Evolutionary conservation across 2,797 vertebrate genomes (phyloP).

Genomic region (Meda fulgida): DNA sequence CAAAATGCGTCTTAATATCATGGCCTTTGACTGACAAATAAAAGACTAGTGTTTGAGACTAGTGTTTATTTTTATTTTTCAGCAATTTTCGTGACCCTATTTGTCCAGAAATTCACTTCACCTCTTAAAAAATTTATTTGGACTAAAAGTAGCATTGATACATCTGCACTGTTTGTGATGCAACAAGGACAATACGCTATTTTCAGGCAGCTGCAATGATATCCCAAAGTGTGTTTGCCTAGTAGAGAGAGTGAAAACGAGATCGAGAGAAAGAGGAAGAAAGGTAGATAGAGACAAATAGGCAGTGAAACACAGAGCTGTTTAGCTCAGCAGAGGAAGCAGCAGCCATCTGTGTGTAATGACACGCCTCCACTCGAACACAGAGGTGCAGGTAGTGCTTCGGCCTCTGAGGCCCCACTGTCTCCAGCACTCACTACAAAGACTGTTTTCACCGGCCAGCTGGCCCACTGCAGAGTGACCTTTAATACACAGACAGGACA

Average conservation of each 20-base stretch:
- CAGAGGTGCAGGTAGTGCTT: constrained; percentile 52
- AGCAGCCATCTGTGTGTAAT: constrained; percentile 40
- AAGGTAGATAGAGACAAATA: constrained; percentile 16
- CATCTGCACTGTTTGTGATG: background rate
- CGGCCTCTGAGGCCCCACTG: constrained; percentile 46
- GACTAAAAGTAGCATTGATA: background rate
- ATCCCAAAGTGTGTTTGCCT: constrained; percentile 1
- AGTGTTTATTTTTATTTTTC: background rate
- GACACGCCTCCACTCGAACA: constrained; percentile 46
- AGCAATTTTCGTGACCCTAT: background rate
- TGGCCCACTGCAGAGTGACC: constrained; percentile 56
- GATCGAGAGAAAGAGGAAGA: constrained; percentile 4
- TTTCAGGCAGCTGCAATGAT: constrained; percentile 15
- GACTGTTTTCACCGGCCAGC: constrained; percentile 58
- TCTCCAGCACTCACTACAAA: constrained; percentile 52
- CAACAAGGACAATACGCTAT: background rate
- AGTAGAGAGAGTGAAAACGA: background rate
- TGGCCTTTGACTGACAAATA: background rate
- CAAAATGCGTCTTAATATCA: too few species aligned
- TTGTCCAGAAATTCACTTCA: background rate
- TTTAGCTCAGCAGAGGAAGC: constrained; percentile 29
- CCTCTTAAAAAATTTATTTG: background rate
- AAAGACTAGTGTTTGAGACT: background rate
- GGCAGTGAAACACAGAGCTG: constrained; percentile 38
- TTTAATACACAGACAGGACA: constrained; percentile 55